Conservation (phyloP, 2,113 vertebrate species). For the Colinus virginianus region DNA sequence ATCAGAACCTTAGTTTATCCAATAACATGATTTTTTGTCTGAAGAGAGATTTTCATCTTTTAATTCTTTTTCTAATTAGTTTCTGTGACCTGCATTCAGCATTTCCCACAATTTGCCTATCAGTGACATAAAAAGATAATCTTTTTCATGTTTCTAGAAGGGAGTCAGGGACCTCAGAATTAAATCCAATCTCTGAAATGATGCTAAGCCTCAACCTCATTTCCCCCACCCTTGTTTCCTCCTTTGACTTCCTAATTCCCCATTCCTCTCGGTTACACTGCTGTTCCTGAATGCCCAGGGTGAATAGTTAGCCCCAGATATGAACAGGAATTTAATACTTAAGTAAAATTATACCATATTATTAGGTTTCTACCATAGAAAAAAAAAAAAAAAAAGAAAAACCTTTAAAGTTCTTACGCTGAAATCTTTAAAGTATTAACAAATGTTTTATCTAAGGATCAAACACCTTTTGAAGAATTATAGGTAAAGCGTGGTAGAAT, state of each 20-base stretch:
- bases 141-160: slow-evolving; percentile 12
- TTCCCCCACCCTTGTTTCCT: background rate
- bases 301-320: slow-evolving; percentile 8
- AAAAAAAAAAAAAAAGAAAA: slow-evolving; percentile 5
- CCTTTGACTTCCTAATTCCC: background rate
- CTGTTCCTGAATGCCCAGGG: background rate
- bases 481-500: slow-evolving; percentile 47
- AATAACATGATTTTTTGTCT: background rate
- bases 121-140: slow-evolving; percentile 38
- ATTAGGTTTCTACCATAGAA: slow-evolving; percentile 38
- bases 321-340: slow-evolving; percentile 44
- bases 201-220: background rate
- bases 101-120: slow-evolving; percentile 1
- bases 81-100: slow-evolving; percentile 1
- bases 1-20: background rate
- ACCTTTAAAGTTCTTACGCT: slow-evolving; percentile 66
- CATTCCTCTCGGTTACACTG: background rate
- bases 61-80: slow-evolving; percentile 40
- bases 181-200: slow-evolving; percentile 20
- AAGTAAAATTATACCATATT: slow-evolving; percentile 65
- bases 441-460: slow-evolving; percentile 77
- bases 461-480: slow-evolving; percentile 72
- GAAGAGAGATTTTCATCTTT: slow-evolving; percentile 12
- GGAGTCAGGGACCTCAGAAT: background rate
- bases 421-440: slow-evolving; percentile 77